A percentile compares a stretch with the other conserved stretches of the same genome.
phyloP scores from a whole-genome alignment of 1,140 invertebrate genomes.

The Leptestheria dahalacensis region DNA sequence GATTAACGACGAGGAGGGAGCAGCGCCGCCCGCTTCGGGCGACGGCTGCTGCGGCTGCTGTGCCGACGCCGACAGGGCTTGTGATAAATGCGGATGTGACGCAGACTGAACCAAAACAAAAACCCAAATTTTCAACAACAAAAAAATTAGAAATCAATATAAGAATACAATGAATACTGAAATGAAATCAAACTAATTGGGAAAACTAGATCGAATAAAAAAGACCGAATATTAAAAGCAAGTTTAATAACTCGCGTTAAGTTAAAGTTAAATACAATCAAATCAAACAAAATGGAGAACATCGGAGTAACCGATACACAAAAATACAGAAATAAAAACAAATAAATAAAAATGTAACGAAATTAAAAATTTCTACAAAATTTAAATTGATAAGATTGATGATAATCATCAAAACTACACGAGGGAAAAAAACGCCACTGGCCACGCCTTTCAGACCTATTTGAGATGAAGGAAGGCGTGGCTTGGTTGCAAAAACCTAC shows the following conservation, averaged over 20 bases:
- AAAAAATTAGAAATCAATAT: slow-evolving; percentile 10
- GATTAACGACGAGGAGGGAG: slow-evolving; percentile 46
- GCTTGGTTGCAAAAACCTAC: slow-evolving; percentile 32
- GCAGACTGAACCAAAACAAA: slow-evolving; percentile 32
- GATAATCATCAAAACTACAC: no score
- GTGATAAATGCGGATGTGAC: slow-evolving; percentile 44
- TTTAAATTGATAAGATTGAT: no score
- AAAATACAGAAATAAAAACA: no score
- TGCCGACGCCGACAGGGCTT: slow-evolving; percentile 38
- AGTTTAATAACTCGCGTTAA: no score
- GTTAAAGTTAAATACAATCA: no score
- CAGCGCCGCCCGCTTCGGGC: slow-evolving; percentile 17
- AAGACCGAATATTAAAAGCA: slow-evolving; percentile 9
- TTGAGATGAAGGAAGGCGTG: slow-evolving; percentile 17
- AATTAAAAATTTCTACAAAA: no score
- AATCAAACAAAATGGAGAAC: no score
- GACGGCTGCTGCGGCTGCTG: slow-evolving; percentile 27
- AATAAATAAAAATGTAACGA: no score
- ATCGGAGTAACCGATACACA: no score
- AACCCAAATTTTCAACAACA: slow-evolving; percentile 18
- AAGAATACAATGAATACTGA: background rate
- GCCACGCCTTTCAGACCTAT: no score
- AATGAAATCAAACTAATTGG: background rate
- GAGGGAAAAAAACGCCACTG: no score
- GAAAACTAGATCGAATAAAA: slow-evolving; percentile 5